Percentiles rank a stretch among this genome's conserved stretches.
Evolutionary conservation across 2,113 vertebrate genomes (phyloP).

Genomic region (Vulpes ferrilata): DNA sequence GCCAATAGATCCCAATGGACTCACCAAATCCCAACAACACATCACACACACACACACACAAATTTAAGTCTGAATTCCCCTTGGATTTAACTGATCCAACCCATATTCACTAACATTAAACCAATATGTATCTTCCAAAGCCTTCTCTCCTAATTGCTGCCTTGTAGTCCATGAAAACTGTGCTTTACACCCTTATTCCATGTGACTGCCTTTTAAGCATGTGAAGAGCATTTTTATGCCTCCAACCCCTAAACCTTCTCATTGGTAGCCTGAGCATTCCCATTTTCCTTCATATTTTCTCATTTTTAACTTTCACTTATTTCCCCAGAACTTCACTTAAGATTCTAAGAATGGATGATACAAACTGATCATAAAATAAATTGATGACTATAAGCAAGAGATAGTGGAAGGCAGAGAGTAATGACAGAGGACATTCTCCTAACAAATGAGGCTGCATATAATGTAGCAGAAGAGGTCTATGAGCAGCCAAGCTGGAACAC

Average conservation of each 20-base stretch:
- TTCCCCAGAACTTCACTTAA: constrained; percentile 10
- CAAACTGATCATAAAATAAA: background rate
- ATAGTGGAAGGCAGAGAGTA: background rate
- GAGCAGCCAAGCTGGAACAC: background rate
- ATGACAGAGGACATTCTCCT: background rate
- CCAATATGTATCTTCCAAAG: background rate
- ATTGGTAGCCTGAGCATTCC: background rate
- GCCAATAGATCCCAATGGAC: background rate
- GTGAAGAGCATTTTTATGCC: background rate
- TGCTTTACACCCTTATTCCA: background rate
- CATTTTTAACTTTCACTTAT: background rate
- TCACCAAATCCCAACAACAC: background rate
- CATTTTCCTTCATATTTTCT: background rate
- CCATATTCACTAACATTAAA: background rate
- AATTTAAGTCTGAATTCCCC: background rate
- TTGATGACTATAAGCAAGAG: background rate
- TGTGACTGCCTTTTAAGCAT: background rate
- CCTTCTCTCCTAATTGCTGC: background rate
- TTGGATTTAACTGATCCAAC: background rate
- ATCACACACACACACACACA: background rate
- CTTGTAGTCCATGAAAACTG: background rate
- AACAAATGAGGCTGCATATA: background rate
- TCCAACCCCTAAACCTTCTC: background rate
- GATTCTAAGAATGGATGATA: background rate
- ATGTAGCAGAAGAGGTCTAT: background rate